Base-by-base conservation (phyloP, 2,888 invertebrate species). In the Tetragonula carbonaria region DNA sequence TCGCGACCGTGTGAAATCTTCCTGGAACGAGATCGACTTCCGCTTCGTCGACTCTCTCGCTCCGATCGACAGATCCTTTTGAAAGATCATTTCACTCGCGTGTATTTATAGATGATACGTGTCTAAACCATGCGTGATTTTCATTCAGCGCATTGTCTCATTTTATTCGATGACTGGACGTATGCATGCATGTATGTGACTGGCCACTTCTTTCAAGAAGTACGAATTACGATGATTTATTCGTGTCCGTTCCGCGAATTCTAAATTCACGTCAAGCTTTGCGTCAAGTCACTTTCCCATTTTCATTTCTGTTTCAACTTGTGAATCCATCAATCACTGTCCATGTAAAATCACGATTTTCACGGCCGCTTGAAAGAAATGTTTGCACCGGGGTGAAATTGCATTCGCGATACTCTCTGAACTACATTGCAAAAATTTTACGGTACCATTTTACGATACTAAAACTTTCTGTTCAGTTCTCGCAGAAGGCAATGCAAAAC, bases 1-100 rank as follows among this genome's bases (percentile, higher is more conserved):
- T 78, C 50, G 38, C 57, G 57, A 80, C 57, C 80, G 70, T 66
- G 80, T 13, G 78, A 78, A 80, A 3, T 51, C 65, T 23, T 21
- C 55, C 23, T 5, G 6, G 18, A n/a, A 50, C 11, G 28, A 50
- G 18, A 23, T 21, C 28, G 21, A 21, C 23, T 50, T n/a, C 21
- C 50, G n/a, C 8, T 6, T 21, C 38, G 11, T 8, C 11, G 38
- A 5, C 16, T n/a, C 21, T 21, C 55, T 70, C 2, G 23, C 13
- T 28, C 38, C 38, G n/a, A 45, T 38, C 33, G 21, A 51, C 2
- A 2, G 23, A 57, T 5, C 5, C 14, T n/a, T 59, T 59, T 14
- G 14, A n/a, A n/a, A 59, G n/a, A 59, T 59, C n/a, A 59, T 5
- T 57, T 14, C 14, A 13, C 57, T n/a, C 1, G n/a, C n/a, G 45